These are phyloP conservation scores for Forbesichthys papilliferus DNA, from an alignment of 2,113 vertebrate species.

Conservation along the genomic window DNA sequence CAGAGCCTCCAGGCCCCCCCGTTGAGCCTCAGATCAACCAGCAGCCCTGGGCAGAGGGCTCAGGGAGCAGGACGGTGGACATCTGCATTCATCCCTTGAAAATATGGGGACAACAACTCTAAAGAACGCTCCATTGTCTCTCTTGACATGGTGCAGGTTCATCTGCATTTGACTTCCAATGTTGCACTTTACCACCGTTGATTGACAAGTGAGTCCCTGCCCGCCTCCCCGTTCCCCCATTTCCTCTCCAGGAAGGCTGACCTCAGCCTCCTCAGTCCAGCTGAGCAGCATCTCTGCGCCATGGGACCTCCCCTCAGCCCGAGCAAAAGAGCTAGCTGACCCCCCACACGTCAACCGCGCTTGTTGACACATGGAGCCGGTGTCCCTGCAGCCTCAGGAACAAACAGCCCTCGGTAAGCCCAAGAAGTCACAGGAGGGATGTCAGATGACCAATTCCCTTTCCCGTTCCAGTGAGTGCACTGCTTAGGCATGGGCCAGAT, in stretches of 20 bases:
- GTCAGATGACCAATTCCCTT: too few relatives aligned
- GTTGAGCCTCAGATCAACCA: constrained; percentile 47
- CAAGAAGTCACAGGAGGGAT: too few relatives aligned
- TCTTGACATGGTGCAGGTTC: too few relatives aligned
- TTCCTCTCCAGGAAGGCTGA: neutral
- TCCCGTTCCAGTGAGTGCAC: neutral
- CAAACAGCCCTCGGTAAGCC: too few relatives aligned
- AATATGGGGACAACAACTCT: too few relatives aligned
- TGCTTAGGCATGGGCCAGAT: neutral
- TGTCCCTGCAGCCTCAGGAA: too few relatives aligned
- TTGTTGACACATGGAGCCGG: neutral
- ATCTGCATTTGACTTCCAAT: too few relatives aligned
- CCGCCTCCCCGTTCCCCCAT: neutral
- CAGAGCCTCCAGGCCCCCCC: constrained; percentile 27
- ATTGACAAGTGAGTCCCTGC: neutral
- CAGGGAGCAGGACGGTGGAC: neutral
- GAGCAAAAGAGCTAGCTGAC: constrained; percentile 14
- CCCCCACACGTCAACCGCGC: constrained; percentile 7
- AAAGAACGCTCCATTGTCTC: too few relatives aligned
- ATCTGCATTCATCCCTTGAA: too few relatives aligned
- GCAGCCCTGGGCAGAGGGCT: constrained; percentile 9
- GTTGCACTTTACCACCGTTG: neutral
- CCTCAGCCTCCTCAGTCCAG: neutral
- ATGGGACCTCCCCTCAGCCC: constrained; percentile 11
- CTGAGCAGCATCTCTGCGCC: constrained; percentile 9